Base-by-base conservation (phyloP, 2,888 invertebrate species). In the Tyria jacobaeae region DNA sequence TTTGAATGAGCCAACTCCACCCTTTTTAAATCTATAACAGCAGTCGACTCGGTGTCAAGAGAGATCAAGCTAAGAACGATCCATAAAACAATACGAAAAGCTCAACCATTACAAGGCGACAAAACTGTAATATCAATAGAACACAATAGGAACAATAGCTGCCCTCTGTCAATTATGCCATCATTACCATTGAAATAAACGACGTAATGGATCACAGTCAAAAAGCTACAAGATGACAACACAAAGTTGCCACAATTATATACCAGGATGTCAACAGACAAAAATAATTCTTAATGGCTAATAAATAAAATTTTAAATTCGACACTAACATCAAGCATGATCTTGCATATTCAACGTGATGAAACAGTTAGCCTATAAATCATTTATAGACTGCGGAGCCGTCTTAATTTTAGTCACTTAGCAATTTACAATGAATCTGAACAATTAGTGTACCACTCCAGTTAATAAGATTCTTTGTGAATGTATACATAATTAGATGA, bases 131-230 rank as follows among this genome's bases (percentile, higher is more conserved):
- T 92, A 92, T 89, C 89, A 90, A 91, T 89, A 90, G 85, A 88
- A 90, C 83, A 93, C 92, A 90, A 92, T 91, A 83, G 91, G 87
- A 90, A 94, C 92, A 94, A 93, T 93, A 91, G 92, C 86, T 90
- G 89, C 86, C 86, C 89, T 89, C 90, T 92, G 92, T 93, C 94
- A 92, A 92, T 93, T 94, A 93, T 92, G 86, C 91, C 89, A 90
- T 93, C 91, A 93, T 94, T 94, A 93, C 89, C 90, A 92, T 93
- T 89, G 83, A 89, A 88, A 92, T 91, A 90, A 91, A 92, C 89
- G 88, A 88, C 87, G 88, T 89, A 91, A 90, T 89, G 88, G 89
- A 90, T 92, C 89, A 88, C 88, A 89, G 87, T 88, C 84, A 82
- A 89, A 90, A 88, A 89, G 89, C 87, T 88, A 89, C 87, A 91